Base-by-base conservation (phyloP, 2,113 vertebrate species). In the Microtus montanus region DNA sequence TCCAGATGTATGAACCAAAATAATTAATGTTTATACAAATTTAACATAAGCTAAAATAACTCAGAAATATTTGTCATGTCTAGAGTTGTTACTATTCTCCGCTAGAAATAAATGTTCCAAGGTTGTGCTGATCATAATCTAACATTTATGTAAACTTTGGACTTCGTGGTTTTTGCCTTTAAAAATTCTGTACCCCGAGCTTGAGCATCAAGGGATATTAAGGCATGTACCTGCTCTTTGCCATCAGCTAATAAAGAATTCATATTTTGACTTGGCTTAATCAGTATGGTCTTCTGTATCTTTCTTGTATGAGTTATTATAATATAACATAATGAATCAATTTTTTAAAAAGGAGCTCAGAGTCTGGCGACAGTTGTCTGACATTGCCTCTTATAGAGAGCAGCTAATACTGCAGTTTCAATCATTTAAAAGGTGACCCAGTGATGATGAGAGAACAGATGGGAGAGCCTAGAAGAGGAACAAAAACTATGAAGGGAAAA, bases 161-260 rank as follows among this genome's bases (percentile, higher is more conserved):
- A 61, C 12, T 28, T 38, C 2, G 3, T 58, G 10, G 0, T 0
- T n/a, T 82, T 38, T 58, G 6, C 6, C 35, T 61, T 82, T 82
- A 26, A 61, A 61, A 58, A 15, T 61, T 22, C 7, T 82, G 6
- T 82, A n/a, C 0, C 35, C 35, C 35, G 33, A 26, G 0, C 7
- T 61, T 38, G 5, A 61, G 79, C 7, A 14, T 61, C 52, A 61
- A 7, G 1, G 4, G 6, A 9, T 82, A 35, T 61, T 61, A 12
- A 82, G 1, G 5, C 35, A 61, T 38, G 12, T 8, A 7, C 79
- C 5, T 82, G 22, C 0, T 82, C 54, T 38, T 82, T 24, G 35
- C 5, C 3, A 8, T 7, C 54, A 61, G 12, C 54, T 61, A 61
- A 38, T 61, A 28, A 82, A 61, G 12, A 3, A 61, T n/a, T 61